Base-by-base conservation (phyloP, 2,797 vertebrate genomes). In the Parambassis ranga region DNA sequence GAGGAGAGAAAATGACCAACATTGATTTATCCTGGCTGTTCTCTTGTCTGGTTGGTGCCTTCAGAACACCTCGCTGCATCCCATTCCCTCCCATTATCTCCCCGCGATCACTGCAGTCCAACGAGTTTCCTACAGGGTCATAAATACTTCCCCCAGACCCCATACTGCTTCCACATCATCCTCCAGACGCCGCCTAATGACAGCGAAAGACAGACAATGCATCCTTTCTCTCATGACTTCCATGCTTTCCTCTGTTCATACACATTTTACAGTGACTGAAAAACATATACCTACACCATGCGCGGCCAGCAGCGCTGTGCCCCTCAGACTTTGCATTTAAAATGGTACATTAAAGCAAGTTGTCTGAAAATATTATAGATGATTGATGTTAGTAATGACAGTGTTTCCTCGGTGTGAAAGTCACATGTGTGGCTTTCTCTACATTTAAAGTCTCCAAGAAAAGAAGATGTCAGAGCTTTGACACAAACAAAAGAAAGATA, bases 11-110 rank as follows among this genome's bases (percentile, higher is more conserved):
- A 95, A 95, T 95, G 94, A 94, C 94, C 95, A 95, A 95, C 94
- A 95, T 95, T 96, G 95, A 96, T 96, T 96, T 96, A 96, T 96
- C 94, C 94, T 94, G 91, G 93, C 94, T 95, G 95, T 94, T 95
- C 92, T 91, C 91, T 92, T 95, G 92, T 95, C 93, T 95, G 93
- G 93, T 94, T 94, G 94, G 92, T 94, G 92, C 93, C 92, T 93
- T 95, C 94, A 94, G 93, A 95, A 95, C 94, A 95, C 93, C 94
- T 96, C 94, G 92, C 93, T 95, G 93, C 94, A 93, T 95, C 93
- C 94, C 94, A 94, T 95, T 95, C 94, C 93, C 95, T 96, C 94
- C 94, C 95, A 97, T 96, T 97, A 97, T 94, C 94, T 94, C 93
- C 73, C 71, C 77, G 91, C 94, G 92, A 94, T 94, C 94, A 94